Percentiles rank a stretch among this genome's conserved stretches.
phyloP scores from a whole-genome alignment of 2,797 vertebrate genomes.

The Anolis apletophallus region DNA sequence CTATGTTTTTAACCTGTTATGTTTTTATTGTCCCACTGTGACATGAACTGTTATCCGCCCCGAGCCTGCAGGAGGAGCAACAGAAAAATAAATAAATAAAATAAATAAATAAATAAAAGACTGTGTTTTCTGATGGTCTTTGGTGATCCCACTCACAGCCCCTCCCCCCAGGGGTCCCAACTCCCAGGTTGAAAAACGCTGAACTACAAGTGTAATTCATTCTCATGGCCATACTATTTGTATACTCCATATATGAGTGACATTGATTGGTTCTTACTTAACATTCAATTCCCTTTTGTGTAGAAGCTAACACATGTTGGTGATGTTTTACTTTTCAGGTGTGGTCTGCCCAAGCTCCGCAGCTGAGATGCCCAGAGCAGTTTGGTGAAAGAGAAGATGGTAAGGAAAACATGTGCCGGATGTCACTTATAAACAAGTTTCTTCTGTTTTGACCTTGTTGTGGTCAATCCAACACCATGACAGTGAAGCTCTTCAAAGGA shows the following conservation, averaged over 20 bases:
- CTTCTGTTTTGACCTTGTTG: conserved; percentile 35
- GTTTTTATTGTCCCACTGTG: no score
- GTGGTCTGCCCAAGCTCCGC: conserved; percentile 56
- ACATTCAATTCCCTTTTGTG: conserved; percentile 1
- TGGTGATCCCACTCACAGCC: no score
- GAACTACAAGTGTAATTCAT: not conserved
- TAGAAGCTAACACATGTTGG: conserved; percentile 52
- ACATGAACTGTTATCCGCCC: no score
- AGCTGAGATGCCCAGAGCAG: conserved; percentile 63
- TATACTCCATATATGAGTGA: not conserved
- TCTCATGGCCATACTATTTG: conserved; percentile 28
- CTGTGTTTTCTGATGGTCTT: no score
- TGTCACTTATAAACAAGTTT: conserved; percentile 59
- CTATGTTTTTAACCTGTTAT: no score
- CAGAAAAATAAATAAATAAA: no score
- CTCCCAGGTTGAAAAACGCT: no score
- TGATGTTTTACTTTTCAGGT: conserved; percentile 71
- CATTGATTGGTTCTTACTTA: not conserved
- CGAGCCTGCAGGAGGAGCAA: no score
- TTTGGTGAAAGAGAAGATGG: conserved; percentile 62
- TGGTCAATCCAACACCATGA: conserved; percentile 32
- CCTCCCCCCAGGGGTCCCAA: no score
- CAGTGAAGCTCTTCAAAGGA: conserved; percentile 56
- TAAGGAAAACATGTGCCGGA: conserved; percentile 30
- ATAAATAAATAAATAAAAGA: no score